phyloP scores from a whole-genome alignment of 2,113 vertebrate genomes.

The Petrocephalus zakoni region DNA sequence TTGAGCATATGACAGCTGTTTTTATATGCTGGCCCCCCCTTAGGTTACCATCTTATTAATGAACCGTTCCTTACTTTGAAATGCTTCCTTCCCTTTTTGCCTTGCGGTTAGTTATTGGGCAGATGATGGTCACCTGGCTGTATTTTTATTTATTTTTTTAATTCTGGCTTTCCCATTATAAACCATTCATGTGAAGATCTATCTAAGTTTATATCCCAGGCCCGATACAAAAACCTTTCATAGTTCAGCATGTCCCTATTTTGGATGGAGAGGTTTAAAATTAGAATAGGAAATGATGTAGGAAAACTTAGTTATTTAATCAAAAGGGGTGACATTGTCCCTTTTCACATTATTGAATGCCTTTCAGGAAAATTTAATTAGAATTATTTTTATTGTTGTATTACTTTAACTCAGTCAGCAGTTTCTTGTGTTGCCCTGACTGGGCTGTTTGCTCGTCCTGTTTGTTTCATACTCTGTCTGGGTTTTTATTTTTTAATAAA shows the following conservation, averaged over 20 bases:
- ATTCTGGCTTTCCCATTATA: neutral
- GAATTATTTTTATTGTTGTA: neutral
- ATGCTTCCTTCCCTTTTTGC: neutral
- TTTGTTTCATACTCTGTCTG: neutral
- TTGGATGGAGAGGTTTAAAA: neutral
- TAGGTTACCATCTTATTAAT: neutral
- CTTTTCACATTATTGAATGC: neutral
- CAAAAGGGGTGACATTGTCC: neutral
- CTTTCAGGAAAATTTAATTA: neutral
- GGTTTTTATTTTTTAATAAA: neutral
- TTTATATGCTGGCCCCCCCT: neutral
- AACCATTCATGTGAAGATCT: neutral
- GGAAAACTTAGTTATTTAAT: neutral
- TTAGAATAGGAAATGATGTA: neutral
- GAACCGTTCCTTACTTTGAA: neutral
- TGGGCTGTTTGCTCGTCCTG: neutral
- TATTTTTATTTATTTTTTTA: neutral
- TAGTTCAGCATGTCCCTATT: neutral
- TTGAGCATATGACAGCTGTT: neutral
- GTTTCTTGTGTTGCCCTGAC: neutral
- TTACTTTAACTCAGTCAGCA: neutral
- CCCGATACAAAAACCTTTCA: neutral
- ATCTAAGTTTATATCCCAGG: neutral
- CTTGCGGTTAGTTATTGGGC: neutral
- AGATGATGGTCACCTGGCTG: neutral